Base-by-base conservation (phyloP, 64 coral and sea anemone species). In the Montipora cactus region DNA sequence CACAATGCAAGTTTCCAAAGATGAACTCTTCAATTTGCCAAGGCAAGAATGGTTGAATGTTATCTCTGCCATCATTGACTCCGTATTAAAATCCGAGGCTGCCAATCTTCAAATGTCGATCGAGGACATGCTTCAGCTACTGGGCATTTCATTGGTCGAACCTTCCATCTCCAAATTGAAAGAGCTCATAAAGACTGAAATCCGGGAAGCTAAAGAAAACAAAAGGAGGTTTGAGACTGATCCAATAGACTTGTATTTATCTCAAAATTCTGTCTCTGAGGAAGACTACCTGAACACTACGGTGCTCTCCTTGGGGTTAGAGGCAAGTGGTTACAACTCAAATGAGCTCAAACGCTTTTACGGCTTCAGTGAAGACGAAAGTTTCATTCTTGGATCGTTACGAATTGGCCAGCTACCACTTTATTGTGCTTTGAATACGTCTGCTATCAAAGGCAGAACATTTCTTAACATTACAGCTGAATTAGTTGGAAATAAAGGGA, bases 21-120 rank as follows among this genome's bases (percentile, higher is more conserved):
- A 87, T 9, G 74, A 80, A 14, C 50, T 95, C 19, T 80, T 64
- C 47, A 87, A 92, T 37, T 59, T 91, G 2, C 94, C 94, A 19
- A 88, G 61, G 75, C 74, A 79, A 52, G 82, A 95, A 83, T 91
- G 88, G 88, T 25, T 73, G n/a, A 70, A 84, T 20, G 71, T 91
- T 12, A 68, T 91, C 19, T 18, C 89, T 68, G 44, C 74, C 44
- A 68, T 95, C 44, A 12, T 86, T 49, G 15, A 86, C 11, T 3
- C 64, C 9, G 66, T 49, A 2, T 14, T 86, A 19, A 70, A 48
- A 15, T n/a, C 67, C 2, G 66, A 72, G 64, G 82, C 82, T 13
- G 18, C 44, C 45, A 18, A 14, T 44, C 7, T 86, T 7, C 45
- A 86, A 67, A 86, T 86, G 46, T 48, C 66, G 9, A 20, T 8